Evolutionary conservation across 2,113 vertebrate species (phyloP), one percentile per base, ranked within the genome.

Genomic region (Bufo gargarizans): DNA sequence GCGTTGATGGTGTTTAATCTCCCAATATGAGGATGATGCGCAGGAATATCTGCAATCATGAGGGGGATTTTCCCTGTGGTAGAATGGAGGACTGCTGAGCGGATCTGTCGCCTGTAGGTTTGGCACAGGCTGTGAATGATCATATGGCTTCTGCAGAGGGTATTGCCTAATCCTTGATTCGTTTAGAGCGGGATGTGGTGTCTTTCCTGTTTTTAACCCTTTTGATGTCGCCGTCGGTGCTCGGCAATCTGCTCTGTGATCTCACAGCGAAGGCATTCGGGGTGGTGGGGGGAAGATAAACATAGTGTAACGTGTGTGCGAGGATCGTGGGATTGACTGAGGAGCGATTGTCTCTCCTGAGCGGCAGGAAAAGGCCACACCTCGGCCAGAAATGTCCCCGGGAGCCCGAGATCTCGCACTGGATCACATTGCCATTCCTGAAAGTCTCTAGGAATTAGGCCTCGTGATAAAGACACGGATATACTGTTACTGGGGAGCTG

Each of bases 301-400:
- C 43, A 77, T 22, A 61, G 74, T 4, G 33, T 8, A 59, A n/a
- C 43, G 20, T 82, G 59, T 49, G n/a, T 65, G 43, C 14, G 43
- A 63, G 47, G 81, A 67, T 50, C 81, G 53, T 22, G 61, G 47
- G 81, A 53, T 49, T 22, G 61, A 83, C 61, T 69, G 81, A 67
- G 61, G 17, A 20, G 20, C 45, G 22, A 53, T 45, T 86, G 45
- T 77, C 43, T 85, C 84, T 86, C 45, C 22, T 63, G 79, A 81
- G 77, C 55, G 50, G 86, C 78, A 87, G 86, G 86, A 87, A 87
- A 69, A 82, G 78, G 53, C 86, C 86, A 82, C 86, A 80, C 86
- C 86, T 71, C 50, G 17, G 65, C 49, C 86, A 82, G 78, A 16
- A 87, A 87, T 87, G 86, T 81, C 86, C 78, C 86, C 61, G 65